Conservation (phyloP, 30 jellyfish, hydroid and myxozoan genomes). For the Rhopilema esculentum region DNA sequence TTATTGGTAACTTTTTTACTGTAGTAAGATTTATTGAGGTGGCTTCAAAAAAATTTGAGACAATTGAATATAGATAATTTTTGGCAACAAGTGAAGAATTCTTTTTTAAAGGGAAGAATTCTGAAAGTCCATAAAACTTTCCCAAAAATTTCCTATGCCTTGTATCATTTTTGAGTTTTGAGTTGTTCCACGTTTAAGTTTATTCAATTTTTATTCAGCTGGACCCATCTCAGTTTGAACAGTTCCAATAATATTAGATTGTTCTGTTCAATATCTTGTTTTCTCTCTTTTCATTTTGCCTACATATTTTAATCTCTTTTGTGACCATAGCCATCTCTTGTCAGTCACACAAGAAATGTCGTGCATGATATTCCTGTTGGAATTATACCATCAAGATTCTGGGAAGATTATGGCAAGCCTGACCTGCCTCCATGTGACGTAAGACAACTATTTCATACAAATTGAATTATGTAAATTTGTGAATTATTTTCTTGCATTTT, state of each 20-base stretch:
- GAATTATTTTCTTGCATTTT: too few relatives aligned
- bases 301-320: not conserved
- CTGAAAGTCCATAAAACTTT: too few relatives aligned
- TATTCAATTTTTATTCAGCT: too few relatives aligned
- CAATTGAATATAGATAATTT: too few relatives aligned
- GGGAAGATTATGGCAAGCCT: slow-evolving; percentile 95
- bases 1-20: too few relatives aligned
- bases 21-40: too few relatives aligned
- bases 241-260: not conserved
- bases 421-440: slow-evolving; percentile 80
- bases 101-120: too few relatives aligned
- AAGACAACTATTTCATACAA: slow-evolving; percentile 14
- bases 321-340: slow-evolving; percentile 85
- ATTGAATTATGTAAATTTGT: too few relatives aligned
- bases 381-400: slow-evolving; percentile 87
- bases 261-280: not conserved
- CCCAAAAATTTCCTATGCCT: not conserved
- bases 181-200: not conserved
- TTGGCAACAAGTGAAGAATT: too few relatives aligned
- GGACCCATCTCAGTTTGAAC: not conserved
- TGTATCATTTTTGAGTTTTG: not conserved
- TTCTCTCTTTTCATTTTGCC: not conserved
- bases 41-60: too few relatives aligned
- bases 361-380: slow-evolving; percentile 97
- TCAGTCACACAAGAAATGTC: slow-evolving; percentile 87